phyloP scores from a whole-genome alignment of 2,113 vertebrate genomes.

The Pteronura brasiliensis region DNA sequence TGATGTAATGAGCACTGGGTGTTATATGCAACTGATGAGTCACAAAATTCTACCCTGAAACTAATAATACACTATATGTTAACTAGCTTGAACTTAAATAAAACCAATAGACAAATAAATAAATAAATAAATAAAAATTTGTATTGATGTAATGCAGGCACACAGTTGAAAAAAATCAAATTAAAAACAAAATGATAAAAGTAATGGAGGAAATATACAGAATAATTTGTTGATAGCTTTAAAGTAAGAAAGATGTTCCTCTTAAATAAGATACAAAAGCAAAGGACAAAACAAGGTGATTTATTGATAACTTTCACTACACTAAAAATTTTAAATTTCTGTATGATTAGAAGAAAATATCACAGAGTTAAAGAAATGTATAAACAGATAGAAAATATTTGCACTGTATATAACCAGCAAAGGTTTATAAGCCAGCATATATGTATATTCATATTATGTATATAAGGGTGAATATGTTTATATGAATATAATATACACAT shows the following conservation, averaged over 20 bases:
- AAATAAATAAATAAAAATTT: background rate
- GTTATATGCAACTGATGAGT: background rate
- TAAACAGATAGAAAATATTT: background rate
- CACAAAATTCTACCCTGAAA: background rate
- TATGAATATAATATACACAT: background rate
- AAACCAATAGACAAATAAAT: background rate
- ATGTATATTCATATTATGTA: background rate
- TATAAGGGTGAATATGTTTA: background rate
- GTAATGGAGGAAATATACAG: background rate
- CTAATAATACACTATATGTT: background rate
- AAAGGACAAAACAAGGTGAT: background rate
- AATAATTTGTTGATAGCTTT: background rate
- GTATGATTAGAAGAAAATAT: background rate
- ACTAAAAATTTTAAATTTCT: background rate
- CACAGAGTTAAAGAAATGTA: background rate
- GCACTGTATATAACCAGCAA: background rate
- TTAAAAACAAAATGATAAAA: background rate
- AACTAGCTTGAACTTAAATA: background rate
- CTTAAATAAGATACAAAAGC: background rate
- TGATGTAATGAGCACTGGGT: background rate
- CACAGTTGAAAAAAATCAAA: background rate
- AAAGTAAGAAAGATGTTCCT: background rate
- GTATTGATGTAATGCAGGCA: background rate
- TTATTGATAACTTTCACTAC: background rate
- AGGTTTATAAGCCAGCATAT: background rate